Evolutionary conservation across 1,140 invertebrate species (phyloP), one percentile per base, ranked within the genome.

Genomic region (Zeugodacus cucurbitae): DNA sequence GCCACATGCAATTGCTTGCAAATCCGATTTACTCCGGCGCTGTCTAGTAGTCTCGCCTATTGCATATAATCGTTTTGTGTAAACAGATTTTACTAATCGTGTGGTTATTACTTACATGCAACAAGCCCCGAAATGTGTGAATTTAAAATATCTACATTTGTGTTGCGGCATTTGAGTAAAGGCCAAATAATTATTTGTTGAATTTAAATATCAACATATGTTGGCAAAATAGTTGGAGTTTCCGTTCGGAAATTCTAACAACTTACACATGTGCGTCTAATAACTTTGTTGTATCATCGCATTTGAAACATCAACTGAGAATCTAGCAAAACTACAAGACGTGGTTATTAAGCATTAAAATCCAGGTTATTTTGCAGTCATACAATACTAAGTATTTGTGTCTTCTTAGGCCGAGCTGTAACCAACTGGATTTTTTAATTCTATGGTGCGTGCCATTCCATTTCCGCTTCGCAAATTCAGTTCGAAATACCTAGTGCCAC

Each of bases 11-110:
- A 48, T 82, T 82, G 41, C 41, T 82, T 54, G 74, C 74, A 44
- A 82, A 82, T 82, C 74, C 74, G 74, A 82, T 82, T 82, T 82
- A 48, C 74, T 82, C 11, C 7, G 22, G 3, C 74, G 37, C 8
- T 82, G 74, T 82, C 10, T 48, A 26, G n/a, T 26, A 44, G 74
- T 82, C 41, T 82, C 74, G 74, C 74, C 74, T 82, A 26, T 82
- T 48, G 74, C 74, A 82, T 34, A 82, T 82, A 82, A 82, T 82
- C 74, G 41, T 82, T 82, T 82, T 82, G 41, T 82, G 74, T 82
- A 82, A 82, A 82, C 74, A 82, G 74, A 82, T 82, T 82, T 82
- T 82, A 82, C 74, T 82, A 82, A 82, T 82, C 74, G 74, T 82
- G 37, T 82, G 74, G 74, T 82, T 82, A 82, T 82, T 82, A 82